These are phyloP conservation scores for Entelurus aequoreus DNA, from an alignment of 2,113 vertebrate species.

Conservation along the genomic window DNA sequence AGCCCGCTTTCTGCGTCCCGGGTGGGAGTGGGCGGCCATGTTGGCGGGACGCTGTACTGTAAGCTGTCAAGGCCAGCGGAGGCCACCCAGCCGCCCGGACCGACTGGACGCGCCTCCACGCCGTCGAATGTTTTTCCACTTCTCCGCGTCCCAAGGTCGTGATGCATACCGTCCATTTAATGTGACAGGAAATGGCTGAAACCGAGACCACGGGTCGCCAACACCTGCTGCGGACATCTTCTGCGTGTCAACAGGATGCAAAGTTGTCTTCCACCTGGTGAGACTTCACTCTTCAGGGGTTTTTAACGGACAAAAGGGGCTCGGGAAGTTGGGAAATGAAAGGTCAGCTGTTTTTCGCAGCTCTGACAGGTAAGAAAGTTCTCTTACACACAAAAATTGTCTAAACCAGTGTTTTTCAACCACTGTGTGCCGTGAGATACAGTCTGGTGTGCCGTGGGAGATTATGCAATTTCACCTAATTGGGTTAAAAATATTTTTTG, in stretches of 20 bases:
- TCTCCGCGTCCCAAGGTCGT: slow-evolving; percentile 36
- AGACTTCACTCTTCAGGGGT: background rate
- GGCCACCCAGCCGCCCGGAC: slow-evolving; percentile 53
- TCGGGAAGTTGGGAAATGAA: too few relatives aligned
- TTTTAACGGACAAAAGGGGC: too few relatives aligned
- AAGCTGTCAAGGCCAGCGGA: slow-evolving; percentile 33
- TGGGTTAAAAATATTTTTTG: too few relatives aligned
- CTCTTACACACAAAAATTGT: too few relatives aligned
- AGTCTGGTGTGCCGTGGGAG: too few relatives aligned
- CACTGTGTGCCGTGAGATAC: too few relatives aligned
- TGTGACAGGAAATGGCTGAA: slow-evolving; percentile 58
- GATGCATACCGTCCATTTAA: slow-evolving; percentile 53
- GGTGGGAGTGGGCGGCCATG: slow-evolving; percentile 24
- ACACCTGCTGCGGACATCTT: slow-evolving; percentile 55
- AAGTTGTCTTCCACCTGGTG: background rate
- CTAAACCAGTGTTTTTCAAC: too few relatives aligned
- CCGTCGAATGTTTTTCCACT: slow-evolving; percentile 44
- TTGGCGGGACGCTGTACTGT: slow-evolving; percentile 11
- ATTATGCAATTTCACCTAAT: too few relatives aligned
- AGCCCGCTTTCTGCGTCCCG: slow-evolving; percentile 57
- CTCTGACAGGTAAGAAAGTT: too few relatives aligned
- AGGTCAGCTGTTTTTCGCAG: too few relatives aligned
- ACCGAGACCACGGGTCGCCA: slow-evolving; percentile 41
- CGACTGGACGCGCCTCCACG: slow-evolving; percentile 11
- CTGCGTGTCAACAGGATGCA: slow-evolving; percentile 10